phyloP scores from a whole-genome alignment of 2,888 invertebrate species.

The Phorcus lineatus region DNA sequence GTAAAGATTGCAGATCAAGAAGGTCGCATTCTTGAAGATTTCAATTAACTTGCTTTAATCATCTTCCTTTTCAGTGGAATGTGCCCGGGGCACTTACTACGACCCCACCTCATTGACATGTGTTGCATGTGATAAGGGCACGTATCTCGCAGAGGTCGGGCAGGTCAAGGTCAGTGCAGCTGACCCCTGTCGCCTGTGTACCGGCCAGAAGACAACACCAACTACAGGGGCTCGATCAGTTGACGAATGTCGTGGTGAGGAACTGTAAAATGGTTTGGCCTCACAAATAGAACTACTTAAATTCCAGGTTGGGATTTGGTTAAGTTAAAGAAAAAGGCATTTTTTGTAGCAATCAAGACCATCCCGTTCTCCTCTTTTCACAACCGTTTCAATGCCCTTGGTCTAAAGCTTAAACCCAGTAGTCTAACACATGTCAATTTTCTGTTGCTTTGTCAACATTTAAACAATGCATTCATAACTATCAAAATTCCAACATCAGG shows the following conservation, averaged over 20 bases:
- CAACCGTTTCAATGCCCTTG: no score
- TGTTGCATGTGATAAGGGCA: slow-evolving; percentile 49
- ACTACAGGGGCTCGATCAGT: slow-evolving; percentile 31
- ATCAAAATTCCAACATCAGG: no score
- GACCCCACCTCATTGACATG: slow-evolving; percentile 39
- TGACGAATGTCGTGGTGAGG: slow-evolving; percentile 42
- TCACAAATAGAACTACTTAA: no score
- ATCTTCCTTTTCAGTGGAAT: slow-evolving; percentile 44
- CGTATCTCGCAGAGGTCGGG: slow-evolving; percentile 41
- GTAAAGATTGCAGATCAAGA: no score
- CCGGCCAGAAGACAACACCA: slow-evolving; percentile 38
- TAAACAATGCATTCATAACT: no score
- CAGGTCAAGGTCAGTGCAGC: slow-evolving; percentile 3
- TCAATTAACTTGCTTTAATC: neutral
- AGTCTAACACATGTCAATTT: no score
- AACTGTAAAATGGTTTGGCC: neutral
- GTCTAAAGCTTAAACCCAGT: no score
- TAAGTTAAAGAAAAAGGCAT: no score
- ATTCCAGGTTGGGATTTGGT: no score
- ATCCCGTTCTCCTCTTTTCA: no score
- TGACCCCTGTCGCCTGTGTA: slow-evolving; percentile 43
- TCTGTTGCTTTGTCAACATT: no score
- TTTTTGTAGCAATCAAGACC: no score
- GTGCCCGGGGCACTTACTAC: slow-evolving; percentile 55
- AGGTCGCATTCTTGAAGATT: neutral